phyloP scores from a whole-genome alignment of 1,140 invertebrate genomes.

The Scaptomyza montana region DNA sequence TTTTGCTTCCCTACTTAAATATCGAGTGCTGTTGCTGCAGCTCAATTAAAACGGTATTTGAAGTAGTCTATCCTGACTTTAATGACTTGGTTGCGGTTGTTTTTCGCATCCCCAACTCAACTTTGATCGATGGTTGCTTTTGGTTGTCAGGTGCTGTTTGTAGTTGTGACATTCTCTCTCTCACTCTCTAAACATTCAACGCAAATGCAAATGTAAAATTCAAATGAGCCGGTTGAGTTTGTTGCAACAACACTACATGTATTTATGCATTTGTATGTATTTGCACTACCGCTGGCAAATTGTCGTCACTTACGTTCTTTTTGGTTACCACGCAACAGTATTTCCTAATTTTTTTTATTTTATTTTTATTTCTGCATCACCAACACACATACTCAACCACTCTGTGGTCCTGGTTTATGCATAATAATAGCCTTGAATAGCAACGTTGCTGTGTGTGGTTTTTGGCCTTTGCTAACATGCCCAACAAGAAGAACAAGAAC shows the following conservation, averaged over 20 bases:
- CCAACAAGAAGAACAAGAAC: not conserved
- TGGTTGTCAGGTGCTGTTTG: conserved; percentile 31
- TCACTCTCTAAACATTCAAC: not conserved
- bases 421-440: conserved; percentile 55
- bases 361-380: conserved; percentile 49
- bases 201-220: conserved; percentile 43
- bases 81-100: conserved; percentile 57
- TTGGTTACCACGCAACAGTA: conserved; percentile 57
- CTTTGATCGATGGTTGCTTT: conserved; percentile 51
- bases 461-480: not conserved
- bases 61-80: conserved; percentile 40
- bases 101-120: conserved; percentile 7
- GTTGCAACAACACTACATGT: too few species aligned
- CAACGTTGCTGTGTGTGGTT: conserved; percentile 18
- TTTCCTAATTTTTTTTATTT: conserved; percentile 72
- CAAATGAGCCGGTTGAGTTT: conserved; percentile 33
- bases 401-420: conserved; percentile 46
- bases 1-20: conserved; percentile 29
- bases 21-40: conserved; percentile 38
- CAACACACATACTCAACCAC: conserved; percentile 11
- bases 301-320: conserved; percentile 73
- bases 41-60: conserved; percentile 74
- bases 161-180: conserved; percentile 15
- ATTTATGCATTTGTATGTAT: conserved; percentile 25
- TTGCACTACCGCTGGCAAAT: conserved; percentile 61